Evolutionary conservation across 92 coral and sea anemone genomes (phyloP), one percentile per base, ranked within the genome.

Genomic region (Epizoanthus illoricatus): DNA sequence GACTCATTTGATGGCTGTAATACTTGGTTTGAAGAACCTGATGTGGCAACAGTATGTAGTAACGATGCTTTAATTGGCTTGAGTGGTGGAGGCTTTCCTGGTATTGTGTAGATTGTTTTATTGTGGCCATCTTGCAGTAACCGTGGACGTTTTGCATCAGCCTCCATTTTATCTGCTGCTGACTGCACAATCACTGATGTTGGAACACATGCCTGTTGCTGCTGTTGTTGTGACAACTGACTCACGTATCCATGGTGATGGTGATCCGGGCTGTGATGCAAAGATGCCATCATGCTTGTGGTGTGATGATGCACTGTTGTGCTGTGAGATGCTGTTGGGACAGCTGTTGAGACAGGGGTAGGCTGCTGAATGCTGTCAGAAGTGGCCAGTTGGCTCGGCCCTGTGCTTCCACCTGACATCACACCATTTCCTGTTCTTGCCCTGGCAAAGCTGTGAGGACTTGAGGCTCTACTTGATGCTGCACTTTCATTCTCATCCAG

Each of bases 401-500:
- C 62, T 18, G 85, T 58, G 84, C 80, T 80, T 71, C 85, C 80
- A 52, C 88, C 68, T 11, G 80, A 33, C 40, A 84, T 73, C 72
- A 74, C 75, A 23, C 97, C 97, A 86, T 92, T 92, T 55, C 94
- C 92, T 11, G 90, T 87, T 18, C 94, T 92, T 41, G 85, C 85
- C 18, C 94, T 91, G 60, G 84, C 82, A 40, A 90, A 94, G 89
- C 91, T 92, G 86, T 92, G 94, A 11, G 99, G 99, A 86, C 99
- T 97, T 39, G 97, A 94, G 21, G 99, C 99, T 40, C 99, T 84
- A 64, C 99, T 97, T 15, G 99, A 97, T 69, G 99, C 99, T 18
- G 99, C 99, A 85, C 99, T 97, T 73, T 97, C 99, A 74, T 97
- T 93, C 47, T 97, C 99, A 84, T 97, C 99, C 88, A 97, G 83